Percentiles rank a stretch among this genome's conserved stretches.
phyloP scores from a whole-genome alignment of 1,140 invertebrate species.

The Zophobas atratus region DNA sequence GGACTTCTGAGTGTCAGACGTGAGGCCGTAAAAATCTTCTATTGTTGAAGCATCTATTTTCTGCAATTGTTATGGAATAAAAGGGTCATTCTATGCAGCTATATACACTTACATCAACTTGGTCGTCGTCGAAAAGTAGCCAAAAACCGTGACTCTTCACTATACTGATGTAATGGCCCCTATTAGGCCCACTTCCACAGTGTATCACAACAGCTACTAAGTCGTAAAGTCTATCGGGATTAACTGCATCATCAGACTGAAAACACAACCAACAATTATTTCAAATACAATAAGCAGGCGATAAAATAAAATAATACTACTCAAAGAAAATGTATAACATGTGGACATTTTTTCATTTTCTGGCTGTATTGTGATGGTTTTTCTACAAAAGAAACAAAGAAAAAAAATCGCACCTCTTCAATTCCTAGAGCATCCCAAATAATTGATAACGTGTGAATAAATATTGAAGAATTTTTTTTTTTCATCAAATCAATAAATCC shows the following conservation, averaged over 20 bases:
- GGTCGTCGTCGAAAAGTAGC: constrained; percentile 99
- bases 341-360: too few relatives aligned
- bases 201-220: constrained; percentile 99
- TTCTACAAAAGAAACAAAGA: too few relatives aligned
- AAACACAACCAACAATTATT: constrained; percentile 63
- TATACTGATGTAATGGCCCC: constrained; percentile 99
- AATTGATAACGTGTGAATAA: too few relatives aligned
- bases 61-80: constrained; percentile 69
- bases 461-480: too few relatives aligned
- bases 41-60: constrained; percentile 99
- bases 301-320: too few relatives aligned
- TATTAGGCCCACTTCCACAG: constrained; percentile 98
- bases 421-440: too few relatives aligned
- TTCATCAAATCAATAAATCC: too few relatives aligned
- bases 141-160: constrained; percentile 99
- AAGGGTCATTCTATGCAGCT: constrained; percentile 48
- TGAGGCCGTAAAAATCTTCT: constrained; percentile 99
- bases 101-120: constrained; percentile 93
- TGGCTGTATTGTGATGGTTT: too few relatives aligned
- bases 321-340: too few relatives aligned
- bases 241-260: constrained; percentile 97
- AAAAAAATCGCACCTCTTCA: too few relatives aligned
- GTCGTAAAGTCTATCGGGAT: constrained; percentile 98
- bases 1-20: constrained; percentile 98
- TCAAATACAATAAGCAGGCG: neutral